Evolutionary conservation across 2,797 vertebrate genomes (phyloP), one percentile per base, ranked within the genome.

Genomic region (Hypotaenidia okinawae): DNA sequence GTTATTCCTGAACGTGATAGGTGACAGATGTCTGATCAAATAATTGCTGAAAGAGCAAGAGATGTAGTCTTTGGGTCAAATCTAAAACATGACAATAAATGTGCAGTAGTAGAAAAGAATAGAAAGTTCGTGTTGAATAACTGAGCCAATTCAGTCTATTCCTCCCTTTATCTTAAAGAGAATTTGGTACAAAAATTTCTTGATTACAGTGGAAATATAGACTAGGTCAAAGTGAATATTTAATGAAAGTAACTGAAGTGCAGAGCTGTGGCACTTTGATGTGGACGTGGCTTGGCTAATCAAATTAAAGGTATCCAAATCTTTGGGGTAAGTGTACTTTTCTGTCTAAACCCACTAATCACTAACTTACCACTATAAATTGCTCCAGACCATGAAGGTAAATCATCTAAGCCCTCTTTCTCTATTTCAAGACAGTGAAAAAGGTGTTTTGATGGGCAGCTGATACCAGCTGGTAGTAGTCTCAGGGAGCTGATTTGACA

Each of bases 141-240:
- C 7, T 69, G 30, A 76, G 24, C 70, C 35, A 37, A 19, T 18
- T 52, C 25, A 18, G 6, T 80, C 69, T 87, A 72, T 79, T 93
- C 52, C 79, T 82, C 32, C 18, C 21, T 73, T 89, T 79, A 59
- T 76, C 27, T 24, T 89, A 39, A 84, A 52, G 33, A 80, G 86
- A 83, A 15, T 85, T 83, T 83, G 6, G 8, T 51, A 80, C 51
- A 87, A 91, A 76, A 10, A 59, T 18, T 63, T 80, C 59, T 77
- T 96, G 75, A 93, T 93, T 89, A 95, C 47, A 80, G 33, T 52
- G 39, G 25, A 43, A 85, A 57, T 79, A 66, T 7, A 37, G 47
- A 32, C 7, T 24, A 16, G 87, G 55, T 51, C 78, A 85, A 91
- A 91, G 43, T 43, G 79, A 94, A 70, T 80, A 83, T 73, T 89